Conservation (phyloP, 2,797 vertebrate genomes). For the Luscinia megarhynchos region DNA sequence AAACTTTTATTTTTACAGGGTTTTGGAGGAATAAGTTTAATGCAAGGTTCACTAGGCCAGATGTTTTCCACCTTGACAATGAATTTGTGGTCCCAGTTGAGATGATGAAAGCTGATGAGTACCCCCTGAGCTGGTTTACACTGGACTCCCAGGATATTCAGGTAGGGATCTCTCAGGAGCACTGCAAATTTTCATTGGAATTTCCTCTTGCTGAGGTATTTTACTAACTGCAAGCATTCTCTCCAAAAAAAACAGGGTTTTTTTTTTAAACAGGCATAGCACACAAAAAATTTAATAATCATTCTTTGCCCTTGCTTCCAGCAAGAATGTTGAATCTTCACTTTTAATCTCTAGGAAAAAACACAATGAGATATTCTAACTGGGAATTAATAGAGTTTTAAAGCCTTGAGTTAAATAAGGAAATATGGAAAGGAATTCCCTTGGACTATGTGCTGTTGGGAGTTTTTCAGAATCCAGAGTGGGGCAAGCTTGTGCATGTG, state of each 20-base stretch:
- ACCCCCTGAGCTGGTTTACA: slow-evolving; percentile 85
- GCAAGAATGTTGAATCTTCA: not conserved
- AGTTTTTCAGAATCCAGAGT: not conserved
- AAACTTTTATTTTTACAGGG: slow-evolving; percentile 75
- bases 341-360: not conserved
- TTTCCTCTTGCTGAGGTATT: not conserved
- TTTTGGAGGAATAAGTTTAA: slow-evolving; percentile 92
- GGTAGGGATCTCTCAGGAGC: slow-evolving; percentile 72
- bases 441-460: not conserved
- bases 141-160: slow-evolving; percentile 85
- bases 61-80: slow-evolving; percentile 86
- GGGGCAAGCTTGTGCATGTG: not conserved
- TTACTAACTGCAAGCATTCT: not conserved
- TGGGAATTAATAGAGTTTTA: slow-evolving; percentile 5
- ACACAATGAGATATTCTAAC: not conserved
- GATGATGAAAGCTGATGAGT: slow-evolving; percentile 90
- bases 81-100: slow-evolving; percentile 85
- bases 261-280: not conserved
- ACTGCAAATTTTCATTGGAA: not conserved
- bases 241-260: not conserved
- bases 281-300: not conserved
- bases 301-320: not conserved
- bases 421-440: not conserved
- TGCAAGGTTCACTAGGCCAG: slow-evolving; percentile 83
- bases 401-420: slow-evolving; percentile 2